These are phyloP conservation scores for Cremastinae sp. DNA, from an alignment of 2,888 invertebrate species.

Conservation along the genomic window DNA sequence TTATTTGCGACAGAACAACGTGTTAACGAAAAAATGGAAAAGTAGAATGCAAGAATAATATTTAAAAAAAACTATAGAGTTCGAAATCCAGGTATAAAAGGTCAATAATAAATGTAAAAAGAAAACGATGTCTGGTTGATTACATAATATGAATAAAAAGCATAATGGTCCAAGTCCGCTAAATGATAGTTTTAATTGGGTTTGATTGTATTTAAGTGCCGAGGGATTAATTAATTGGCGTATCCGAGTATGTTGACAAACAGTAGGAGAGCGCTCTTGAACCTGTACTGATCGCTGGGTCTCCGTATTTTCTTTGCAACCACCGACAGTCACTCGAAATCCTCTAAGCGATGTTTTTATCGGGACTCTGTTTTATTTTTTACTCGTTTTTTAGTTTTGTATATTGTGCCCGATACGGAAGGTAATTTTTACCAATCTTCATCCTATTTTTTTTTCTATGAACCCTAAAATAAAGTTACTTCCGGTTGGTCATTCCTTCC, in stretches of 20 bases:
- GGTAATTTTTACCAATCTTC: constrained; percentile 61
- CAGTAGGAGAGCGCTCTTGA: constrained; percentile 38
- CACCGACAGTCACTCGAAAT: constrained; percentile 57
- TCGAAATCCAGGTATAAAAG: neutral
- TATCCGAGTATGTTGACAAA: constrained; percentile 31
- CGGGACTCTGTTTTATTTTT: constrained; percentile 64
- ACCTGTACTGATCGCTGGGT: constrained; percentile 33
- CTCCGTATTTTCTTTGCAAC: constrained; percentile 51
- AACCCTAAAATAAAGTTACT: neutral
- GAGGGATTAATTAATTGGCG: constrained; percentile 74
- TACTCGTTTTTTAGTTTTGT: constrained; percentile 63
- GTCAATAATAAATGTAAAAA: constrained; percentile 6
- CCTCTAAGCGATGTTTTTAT: constrained; percentile 70
- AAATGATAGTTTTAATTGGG: constrained; percentile 69
- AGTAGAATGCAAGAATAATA: no score
- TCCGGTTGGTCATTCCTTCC: constrained; percentile 34
- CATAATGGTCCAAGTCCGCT: constrained; percentile 57
- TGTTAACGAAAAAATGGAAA: no score
- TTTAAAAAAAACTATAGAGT: no score
- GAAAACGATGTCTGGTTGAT: constrained; percentile 40
- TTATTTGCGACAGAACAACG: no score
- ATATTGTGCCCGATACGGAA: constrained; percentile 64
- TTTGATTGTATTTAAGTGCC: constrained; percentile 71
- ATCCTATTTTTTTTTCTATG: neutral
- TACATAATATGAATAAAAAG: constrained; percentile 45